phyloP scores from a whole-genome alignment of 2,113 vertebrate species.

The Chloebia gouldiae region DNA sequence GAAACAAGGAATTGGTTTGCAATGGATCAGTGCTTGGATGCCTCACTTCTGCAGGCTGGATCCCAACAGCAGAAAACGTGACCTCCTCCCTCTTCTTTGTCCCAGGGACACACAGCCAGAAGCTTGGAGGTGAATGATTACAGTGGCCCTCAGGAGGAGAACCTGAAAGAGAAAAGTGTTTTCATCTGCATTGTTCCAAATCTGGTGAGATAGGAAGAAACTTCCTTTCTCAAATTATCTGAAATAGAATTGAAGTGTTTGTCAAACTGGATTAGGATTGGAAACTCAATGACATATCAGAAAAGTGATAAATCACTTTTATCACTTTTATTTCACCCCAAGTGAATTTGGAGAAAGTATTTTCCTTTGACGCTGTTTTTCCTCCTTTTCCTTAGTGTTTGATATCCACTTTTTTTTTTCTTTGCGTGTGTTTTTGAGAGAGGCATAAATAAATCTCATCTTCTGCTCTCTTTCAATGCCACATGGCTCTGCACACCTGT shows the following conservation, averaged over 20 bases:
- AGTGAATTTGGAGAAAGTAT: not conserved
- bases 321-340: no score
- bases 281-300: not conserved
- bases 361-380: not conserved
- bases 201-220: not conserved
- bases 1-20: not conserved
- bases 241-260: not conserved
- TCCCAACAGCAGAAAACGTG: not conserved
- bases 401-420: not conserved
- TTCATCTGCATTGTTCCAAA: not conserved
- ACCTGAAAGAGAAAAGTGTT: not conserved
- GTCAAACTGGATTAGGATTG: not conserved
- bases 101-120: not conserved
- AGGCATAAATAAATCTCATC: not conserved
- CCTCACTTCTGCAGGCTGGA: not conserved
- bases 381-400: not conserved
- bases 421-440: not conserved
- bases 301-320: not conserved
- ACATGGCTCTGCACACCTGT: not conserved
- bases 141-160: not conserved
- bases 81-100: not conserved
- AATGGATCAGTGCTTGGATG: not conserved
- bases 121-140: not conserved
- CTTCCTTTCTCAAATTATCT: not conserved
- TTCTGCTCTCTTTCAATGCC: not conserved